Conservation (phyloP, 1,140 invertebrate genomes). For the Conus ventricosus region DNA sequence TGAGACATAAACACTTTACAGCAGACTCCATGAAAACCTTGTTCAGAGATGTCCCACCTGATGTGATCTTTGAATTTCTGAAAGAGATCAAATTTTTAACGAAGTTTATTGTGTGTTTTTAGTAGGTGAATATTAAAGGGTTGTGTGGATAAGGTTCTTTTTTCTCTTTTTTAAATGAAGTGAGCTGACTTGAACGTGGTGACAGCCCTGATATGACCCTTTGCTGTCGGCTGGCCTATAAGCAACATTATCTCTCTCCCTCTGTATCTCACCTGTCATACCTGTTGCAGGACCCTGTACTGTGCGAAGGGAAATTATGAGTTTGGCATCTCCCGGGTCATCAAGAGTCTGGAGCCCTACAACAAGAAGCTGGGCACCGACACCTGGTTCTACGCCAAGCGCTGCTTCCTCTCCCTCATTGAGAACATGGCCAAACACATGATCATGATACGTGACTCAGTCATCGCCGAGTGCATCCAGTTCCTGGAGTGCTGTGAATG, state of each 20-base stretch:
- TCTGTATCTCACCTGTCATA: background rate
- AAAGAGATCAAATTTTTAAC: no score
- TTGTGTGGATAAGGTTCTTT: no score
- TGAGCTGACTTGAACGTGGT: no score
- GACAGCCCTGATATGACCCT: background rate
- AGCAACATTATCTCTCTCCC: slow-evolving; percentile 33
- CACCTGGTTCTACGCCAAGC: slow-evolving; percentile 98
- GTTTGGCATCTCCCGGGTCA: slow-evolving; percentile 98
- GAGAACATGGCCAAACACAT: slow-evolving; percentile 95
- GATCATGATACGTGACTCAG: slow-evolving; percentile 90
- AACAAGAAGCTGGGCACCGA: slow-evolving; percentile 96
- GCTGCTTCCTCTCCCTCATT: slow-evolving; percentile 94
- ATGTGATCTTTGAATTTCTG: no score
- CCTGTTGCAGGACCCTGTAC: slow-evolving; percentile 85
- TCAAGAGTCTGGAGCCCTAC: slow-evolving; percentile 96
- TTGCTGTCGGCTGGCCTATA: background rate
- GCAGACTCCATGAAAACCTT: no score
- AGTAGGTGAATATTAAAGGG: no score
- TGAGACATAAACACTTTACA: no score
- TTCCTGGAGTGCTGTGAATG: slow-evolving; percentile 94
- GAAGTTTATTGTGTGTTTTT: no score
- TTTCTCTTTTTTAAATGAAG: no score
- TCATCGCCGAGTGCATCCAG: slow-evolving; percentile 91
- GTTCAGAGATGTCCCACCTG: no score
- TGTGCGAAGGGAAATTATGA: slow-evolving; percentile 99